phyloP scores from a whole-genome alignment of 2,797 vertebrate genomes.

The Rhadinocentrus ornatus region DNA sequence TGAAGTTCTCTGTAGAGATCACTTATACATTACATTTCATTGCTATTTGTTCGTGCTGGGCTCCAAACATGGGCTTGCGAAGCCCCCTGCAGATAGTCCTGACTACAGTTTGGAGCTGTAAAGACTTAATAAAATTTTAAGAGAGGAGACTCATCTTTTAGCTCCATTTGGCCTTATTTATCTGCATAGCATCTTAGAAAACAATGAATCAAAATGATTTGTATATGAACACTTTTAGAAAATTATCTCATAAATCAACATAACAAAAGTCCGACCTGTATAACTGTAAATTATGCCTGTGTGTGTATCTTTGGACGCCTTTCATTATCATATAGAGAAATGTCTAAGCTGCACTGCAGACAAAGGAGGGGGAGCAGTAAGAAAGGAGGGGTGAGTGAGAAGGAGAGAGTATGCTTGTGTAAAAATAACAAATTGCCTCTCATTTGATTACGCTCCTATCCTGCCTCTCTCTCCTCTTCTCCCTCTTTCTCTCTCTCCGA shows the following conservation, averaged over 20 bases:
- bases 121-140: neutral
- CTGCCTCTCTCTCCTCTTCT: slow-evolving; percentile 32
- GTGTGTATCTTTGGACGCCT: slow-evolving; percentile 58
- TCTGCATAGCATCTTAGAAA: slow-evolving; percentile 2
- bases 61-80: neutral
- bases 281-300: slow-evolving; percentile 7
- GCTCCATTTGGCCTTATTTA: neutral
- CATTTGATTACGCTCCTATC: slow-evolving; percentile 74
- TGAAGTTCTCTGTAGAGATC: neutral
- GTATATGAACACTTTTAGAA: neutral
- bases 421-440: slow-evolving; percentile 81
- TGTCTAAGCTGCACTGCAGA: slow-evolving; percentile 75
- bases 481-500: slow-evolving; percentile 61
- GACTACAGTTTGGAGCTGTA: slow-evolving; percentile 2
- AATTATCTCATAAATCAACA: neutral
- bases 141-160: neutral
- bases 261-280: neutral
- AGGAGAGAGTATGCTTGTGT: slow-evolving; percentile 57
- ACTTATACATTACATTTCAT: neutral
- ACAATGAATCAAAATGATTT: slow-evolving; percentile 14
- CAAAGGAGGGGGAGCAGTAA: slow-evolving; percentile 52
- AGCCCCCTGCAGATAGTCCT: slow-evolving; percentile 1
- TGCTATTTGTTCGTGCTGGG: slow-evolving; percentile 3
- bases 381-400: slow-evolving; percentile 30
- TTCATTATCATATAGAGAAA: slow-evolving; percentile 78